Evolutionary conservation across 1,140 invertebrate genomes (phyloP).

Genomic region (Drosophila subpulchrella): DNA sequence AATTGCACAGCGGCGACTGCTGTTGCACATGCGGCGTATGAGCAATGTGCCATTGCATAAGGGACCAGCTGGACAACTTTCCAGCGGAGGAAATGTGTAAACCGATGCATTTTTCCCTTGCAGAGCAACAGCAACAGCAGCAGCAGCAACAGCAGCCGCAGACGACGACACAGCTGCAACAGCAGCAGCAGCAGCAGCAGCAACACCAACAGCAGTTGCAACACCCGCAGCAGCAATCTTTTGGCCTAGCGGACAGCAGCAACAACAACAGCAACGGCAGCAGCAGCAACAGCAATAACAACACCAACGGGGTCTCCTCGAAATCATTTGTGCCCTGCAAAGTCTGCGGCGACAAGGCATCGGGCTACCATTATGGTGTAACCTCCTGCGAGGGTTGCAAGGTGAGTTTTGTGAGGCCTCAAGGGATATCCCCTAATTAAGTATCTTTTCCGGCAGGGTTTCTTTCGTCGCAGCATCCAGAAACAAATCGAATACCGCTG

Average conservation of each 20-base stretch:
- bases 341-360: slow-evolving; percentile 99
- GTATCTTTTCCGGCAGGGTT: slow-evolving; percentile 87
- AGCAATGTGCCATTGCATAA: slow-evolving; percentile 60
- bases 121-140: slow-evolving; percentile 61
- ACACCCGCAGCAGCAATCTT: slow-evolving; percentile 88
- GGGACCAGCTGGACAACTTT: slow-evolving; percentile 49
- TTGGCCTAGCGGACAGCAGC: slow-evolving; percentile 91
- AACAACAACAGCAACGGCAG: slow-evolving; percentile 46
- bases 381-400: slow-evolving; percentile 99
- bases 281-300: slow-evolving; percentile 86
- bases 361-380: slow-evolving; percentile 99
- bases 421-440: not conserved
- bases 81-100: slow-evolving; percentile 51
- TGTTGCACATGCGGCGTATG: slow-evolving; percentile 22
- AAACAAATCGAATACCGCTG: slow-evolving; percentile 99
- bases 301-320: slow-evolving; percentile 85
- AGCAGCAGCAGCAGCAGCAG: slow-evolving; percentile 59
- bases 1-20: slow-evolving; percentile 40
- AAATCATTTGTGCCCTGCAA: slow-evolving; percentile 97
- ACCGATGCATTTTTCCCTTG: slow-evolving; percentile 61
- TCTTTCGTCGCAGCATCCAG: slow-evolving; percentile 96
- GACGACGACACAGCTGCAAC: slow-evolving; percentile 48
- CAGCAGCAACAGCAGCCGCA: slow-evolving; percentile 50
- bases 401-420: slow-evolving; percentile 87
- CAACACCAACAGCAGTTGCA: slow-evolving; percentile 44